Evolutionary conservation across 2,888 invertebrate genomes (phyloP).

Genomic region (Aporophyla nigra): DNA sequence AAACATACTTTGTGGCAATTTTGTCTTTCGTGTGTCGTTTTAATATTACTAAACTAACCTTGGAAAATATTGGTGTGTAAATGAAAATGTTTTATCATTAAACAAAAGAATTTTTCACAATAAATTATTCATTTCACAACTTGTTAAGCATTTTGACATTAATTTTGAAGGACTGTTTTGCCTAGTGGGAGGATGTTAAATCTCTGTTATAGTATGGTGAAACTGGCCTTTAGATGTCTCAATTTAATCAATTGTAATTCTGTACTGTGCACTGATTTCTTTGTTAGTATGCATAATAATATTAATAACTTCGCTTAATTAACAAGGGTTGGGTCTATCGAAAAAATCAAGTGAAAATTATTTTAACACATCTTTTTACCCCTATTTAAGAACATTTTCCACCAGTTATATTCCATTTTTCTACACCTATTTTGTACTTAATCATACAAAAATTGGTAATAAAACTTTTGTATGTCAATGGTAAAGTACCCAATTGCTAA

Average conservation of each 20-base stretch:
- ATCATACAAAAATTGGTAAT: not conserved
- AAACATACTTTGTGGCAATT: constrained; percentile 19
- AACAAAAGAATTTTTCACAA: not conserved
- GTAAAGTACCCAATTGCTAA: constrained; percentile 2
- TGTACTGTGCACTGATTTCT: not conserved
- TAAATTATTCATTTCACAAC: not conserved
- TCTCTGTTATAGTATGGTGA: not conserved
- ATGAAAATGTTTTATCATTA: constrained; percentile 17
- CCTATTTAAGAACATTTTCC: not conserved
- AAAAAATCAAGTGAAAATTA: not conserved
- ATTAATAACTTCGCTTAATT: not conserved
- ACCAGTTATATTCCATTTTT: not conserved
- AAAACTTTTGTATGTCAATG: not conserved
- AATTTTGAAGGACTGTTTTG: not conserved
- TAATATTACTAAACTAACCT: not conserved
- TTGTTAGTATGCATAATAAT: not conserved
- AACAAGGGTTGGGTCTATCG: not conserved
- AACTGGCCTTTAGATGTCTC: not conserved
- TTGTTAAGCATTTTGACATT: not conserved
- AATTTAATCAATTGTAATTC: not conserved
- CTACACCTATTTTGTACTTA: not conserved
- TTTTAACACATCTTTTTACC: not conserved
- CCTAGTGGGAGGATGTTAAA: not conserved
- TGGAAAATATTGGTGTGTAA: constrained; percentile 16
- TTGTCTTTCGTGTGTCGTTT: constrained; percentile 21